Conservation (phyloP, 1,140 invertebrate genomes). For the Cydia amplana region DNA sequence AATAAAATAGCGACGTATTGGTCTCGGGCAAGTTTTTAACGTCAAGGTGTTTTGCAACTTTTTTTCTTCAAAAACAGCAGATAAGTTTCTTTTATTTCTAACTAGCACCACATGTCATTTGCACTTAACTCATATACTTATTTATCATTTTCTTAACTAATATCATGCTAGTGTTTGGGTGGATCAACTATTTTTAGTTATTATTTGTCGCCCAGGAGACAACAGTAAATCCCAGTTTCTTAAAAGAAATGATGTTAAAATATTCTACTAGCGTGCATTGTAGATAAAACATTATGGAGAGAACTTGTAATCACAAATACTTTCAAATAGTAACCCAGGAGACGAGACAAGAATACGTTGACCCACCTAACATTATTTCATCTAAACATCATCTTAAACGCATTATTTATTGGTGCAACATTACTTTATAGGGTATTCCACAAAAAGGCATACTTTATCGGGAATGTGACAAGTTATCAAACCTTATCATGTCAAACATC, state of each 20-base stretch:
- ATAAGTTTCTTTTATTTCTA: constrained; percentile 7
- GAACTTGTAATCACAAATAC: too few relatives aligned
- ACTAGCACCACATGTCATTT: constrained; percentile 3
- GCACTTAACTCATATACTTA: not conserved
- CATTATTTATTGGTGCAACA: too few relatives aligned
- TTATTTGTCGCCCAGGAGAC: not conserved
- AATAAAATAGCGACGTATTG: not conserved
- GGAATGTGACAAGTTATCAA: too few relatives aligned
- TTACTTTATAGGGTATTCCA: too few relatives aligned
- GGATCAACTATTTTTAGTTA: not conserved
- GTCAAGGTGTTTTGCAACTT: constrained; percentile 15
- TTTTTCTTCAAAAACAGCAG: constrained; percentile 7
- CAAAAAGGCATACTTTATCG: too few relatives aligned
- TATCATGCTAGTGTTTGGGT: not conserved
- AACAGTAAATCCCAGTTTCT: not conserved
- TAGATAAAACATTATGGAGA: too few relatives aligned
- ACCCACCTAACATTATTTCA: not conserved
- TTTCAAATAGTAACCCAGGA: not conserved
- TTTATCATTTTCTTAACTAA: too few relatives aligned
- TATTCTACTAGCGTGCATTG: too few relatives aligned
- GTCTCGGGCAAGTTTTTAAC: too few relatives aligned
- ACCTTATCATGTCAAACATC: too few relatives aligned
- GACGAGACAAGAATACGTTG: not conserved
- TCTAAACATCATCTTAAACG: not conserved
- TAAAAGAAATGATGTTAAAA: too few relatives aligned